A percentile compares a stretch with the other conserved stretches of the same genome.
These are phyloP conservation scores for Diceros bicornis DNA, from an alignment of 2,797 vertebrate species.

Conservation along the genomic window DNA sequence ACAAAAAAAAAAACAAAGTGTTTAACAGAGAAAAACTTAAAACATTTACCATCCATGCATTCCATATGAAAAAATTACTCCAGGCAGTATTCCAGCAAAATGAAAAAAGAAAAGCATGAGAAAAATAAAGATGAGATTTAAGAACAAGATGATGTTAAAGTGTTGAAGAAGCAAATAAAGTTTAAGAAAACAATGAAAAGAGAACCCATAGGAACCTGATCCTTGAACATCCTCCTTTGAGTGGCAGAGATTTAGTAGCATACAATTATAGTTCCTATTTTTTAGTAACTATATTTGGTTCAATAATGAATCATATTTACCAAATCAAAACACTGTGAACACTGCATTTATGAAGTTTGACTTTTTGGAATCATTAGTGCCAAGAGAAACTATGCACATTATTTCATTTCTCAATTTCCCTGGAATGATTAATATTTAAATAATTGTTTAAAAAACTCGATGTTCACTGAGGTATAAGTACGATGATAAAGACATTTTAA, in stretches of 20 bases:
- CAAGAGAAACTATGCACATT: not conserved
- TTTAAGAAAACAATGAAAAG: not conserved
- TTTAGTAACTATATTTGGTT: constrained; percentile 17
- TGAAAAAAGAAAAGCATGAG: not conserved
- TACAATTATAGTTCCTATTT: not conserved
- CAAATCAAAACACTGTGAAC: constrained; percentile 34
- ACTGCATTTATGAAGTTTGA: not conserved
- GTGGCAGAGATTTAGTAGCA: not conserved
- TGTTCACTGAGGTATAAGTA: constrained; percentile 3
- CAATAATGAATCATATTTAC: not conserved
- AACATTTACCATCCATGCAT: not conserved
- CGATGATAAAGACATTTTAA: constrained; percentile 17
- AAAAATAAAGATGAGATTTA: constrained; percentile 17
- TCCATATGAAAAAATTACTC: not conserved
- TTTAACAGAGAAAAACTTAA: not conserved
- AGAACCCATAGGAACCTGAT: not conserved
- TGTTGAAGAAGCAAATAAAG: not conserved
- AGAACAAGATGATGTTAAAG: not conserved
- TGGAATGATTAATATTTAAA: constrained; percentile 19
- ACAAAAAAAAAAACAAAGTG: not conserved
- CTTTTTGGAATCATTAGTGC: not conserved
- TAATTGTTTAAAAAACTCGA: not conserved
- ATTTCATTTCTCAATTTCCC: constrained; percentile 55
- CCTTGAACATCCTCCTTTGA: not conserved
- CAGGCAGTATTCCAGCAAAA: not conserved